Percentiles rank a stretch among this genome's conserved stretches.
phyloP scores from a whole-genome alignment of 2,888 invertebrate genomes.

The Drosophila mettleri region DNA sequence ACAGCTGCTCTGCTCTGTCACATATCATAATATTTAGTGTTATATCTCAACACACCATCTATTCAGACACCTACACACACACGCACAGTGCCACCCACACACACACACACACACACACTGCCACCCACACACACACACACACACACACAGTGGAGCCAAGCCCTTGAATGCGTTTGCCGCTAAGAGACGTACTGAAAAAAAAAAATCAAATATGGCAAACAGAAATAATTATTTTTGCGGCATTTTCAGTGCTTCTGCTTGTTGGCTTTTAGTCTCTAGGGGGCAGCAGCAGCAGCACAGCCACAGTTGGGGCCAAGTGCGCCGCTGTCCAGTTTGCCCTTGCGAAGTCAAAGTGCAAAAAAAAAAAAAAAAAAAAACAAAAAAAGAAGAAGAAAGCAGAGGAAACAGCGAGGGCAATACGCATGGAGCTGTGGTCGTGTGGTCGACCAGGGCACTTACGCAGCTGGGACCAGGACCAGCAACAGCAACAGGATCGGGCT shows the following conservation, averaged over 20 bases:
- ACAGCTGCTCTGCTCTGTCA: constrained; percentile 30
- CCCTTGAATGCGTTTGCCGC: constrained; percentile 38
- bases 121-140: constrained; percentile 25
- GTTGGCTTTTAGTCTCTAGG: constrained; percentile 52
- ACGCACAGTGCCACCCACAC: constrained; percentile 29
- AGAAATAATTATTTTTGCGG: constrained; percentile 78
- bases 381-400: constrained; percentile 2
- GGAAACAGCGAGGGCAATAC: constrained; percentile 38
- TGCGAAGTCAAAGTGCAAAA: constrained; percentile 64
- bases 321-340: constrained; percentile 61
- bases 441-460: constrained; percentile 75
- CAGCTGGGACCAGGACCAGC: constrained; percentile 41
- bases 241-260: constrained; percentile 55
- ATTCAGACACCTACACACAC: constrained; percentile 25
- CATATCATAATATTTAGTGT: constrained; percentile 47
- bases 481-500: constrained; percentile 6
- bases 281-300: constrained; percentile 28
- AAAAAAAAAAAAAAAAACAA: constrained; percentile 13
- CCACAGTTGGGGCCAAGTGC: constrained; percentile 15
- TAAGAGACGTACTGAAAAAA: constrained; percentile 12
- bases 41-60: constrained; percentile 48
- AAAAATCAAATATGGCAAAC: constrained; percentile 68
- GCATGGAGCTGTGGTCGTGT: constrained; percentile 63
- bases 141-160: constrained; percentile 33
- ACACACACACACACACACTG: constrained; percentile 22